Evolutionary conservation across 2,888 invertebrate genomes (phyloP).

Genomic region (Agriotes lineatus): DNA sequence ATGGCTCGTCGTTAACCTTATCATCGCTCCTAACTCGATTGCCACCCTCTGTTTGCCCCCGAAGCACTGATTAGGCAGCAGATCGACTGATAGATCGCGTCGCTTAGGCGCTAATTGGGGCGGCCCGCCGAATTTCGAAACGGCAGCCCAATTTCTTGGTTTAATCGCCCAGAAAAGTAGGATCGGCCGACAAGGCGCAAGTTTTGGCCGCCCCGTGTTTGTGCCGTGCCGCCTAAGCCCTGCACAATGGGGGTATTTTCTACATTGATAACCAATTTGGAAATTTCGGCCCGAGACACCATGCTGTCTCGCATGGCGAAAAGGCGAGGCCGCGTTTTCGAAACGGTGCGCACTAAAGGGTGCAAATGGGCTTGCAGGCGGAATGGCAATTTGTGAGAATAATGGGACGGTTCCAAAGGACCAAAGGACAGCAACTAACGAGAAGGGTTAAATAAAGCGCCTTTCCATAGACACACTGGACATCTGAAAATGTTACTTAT

Average conservation of each 20-base stretch:
- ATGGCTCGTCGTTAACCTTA: conserved; percentile 55
- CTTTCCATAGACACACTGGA: too few relatives aligned
- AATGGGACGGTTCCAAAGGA: too few relatives aligned
- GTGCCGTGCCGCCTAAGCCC: conserved; percentile 50
- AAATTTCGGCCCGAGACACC: too few relatives aligned
- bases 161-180: conserved; percentile 48
- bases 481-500: too few relatives aligned
- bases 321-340: conserved; percentile 38
- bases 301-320: conserved; percentile 34
- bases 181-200: conserved; percentile 37
- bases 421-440: too few relatives aligned
- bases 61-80: conserved; percentile 34
- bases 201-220: conserved; percentile 42
- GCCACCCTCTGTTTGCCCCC: conserved; percentile 44
- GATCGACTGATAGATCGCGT: conserved; percentile 31
- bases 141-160: conserved; percentile 41
- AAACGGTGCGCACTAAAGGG: neutral
- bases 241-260: conserved; percentile 58
- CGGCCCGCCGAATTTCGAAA: neutral
- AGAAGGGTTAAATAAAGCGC: too few relatives aligned
- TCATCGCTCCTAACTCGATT: conserved; percentile 50
- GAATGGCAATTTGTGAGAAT: too few relatives aligned
- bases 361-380: neutral
- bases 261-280: conserved; percentile 57
- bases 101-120: conserved; percentile 31